A percentile compares a stretch with the other conserved stretches of the same genome.
Conservation (phyloP, 2,888 invertebrate genomes). For the Sphaerophoria rueppellii region DNA sequence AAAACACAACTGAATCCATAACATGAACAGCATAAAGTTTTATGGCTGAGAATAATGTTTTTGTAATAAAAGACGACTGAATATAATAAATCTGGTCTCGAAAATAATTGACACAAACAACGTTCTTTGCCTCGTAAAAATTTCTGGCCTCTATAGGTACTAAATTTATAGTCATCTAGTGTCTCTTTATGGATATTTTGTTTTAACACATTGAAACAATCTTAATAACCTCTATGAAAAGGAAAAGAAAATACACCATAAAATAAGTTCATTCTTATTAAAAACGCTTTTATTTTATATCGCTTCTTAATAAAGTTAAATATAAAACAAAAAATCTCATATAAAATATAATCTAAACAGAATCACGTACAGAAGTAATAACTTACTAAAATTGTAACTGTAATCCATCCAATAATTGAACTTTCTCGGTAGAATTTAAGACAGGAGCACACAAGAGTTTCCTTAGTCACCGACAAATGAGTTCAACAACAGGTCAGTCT, state of each 20-base stretch:
- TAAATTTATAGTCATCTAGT: conserved; percentile 1
- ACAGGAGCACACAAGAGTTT: neutral
- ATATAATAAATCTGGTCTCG: neutral
- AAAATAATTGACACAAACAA: conserved; percentile 2
- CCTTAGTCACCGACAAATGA: neutral
- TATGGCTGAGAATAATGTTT: conserved; percentile 9
- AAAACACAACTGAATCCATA: too few relatives aligned
- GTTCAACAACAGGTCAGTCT: neutral
- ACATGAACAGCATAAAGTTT: neutral
- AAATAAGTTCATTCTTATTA: neutral
- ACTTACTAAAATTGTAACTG: neutral
- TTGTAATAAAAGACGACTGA: neutral
- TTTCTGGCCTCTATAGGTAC: neutral
- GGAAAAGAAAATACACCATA: neutral
- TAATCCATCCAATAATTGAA: conserved; percentile 11
- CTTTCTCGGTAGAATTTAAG: neutral
- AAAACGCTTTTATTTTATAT: neutral
- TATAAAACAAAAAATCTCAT: neutral
- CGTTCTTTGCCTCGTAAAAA: neutral
- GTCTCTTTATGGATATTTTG: neutral
- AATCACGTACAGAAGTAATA: neutral
- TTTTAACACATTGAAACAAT: neutral
- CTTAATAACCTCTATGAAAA: neutral
- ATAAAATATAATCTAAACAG: neutral
- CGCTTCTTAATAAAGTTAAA: neutral